Percentiles rank a stretch among this genome's conserved stretches.
Evolutionary conservation across 2,888 invertebrate genomes (phyloP).

Genomic region (Nymphalis urticae): DNA sequence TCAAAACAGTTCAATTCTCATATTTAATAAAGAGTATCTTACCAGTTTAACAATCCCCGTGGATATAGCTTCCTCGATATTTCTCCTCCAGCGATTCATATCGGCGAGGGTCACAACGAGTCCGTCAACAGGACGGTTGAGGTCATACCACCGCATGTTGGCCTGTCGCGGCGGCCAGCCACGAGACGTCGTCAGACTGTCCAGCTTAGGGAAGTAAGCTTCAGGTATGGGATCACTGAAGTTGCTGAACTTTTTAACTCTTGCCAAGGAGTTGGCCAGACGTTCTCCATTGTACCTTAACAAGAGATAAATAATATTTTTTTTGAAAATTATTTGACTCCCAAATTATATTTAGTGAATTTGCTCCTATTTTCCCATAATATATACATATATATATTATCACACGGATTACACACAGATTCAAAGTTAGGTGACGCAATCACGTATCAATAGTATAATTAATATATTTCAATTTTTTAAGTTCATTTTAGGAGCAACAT

Average conservation of each 20-base stretch:
- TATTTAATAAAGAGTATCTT: conserved; percentile 45
- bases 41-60: conserved; percentile 84
- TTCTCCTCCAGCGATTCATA: conserved; percentile 87
- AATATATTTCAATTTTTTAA: no score
- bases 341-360: no score
- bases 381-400: no score
- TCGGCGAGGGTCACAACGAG: conserved; percentile 83
- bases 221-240: conserved; percentile 86
- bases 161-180: conserved; percentile 87
- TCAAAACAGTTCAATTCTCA: no score
- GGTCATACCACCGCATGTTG: conserved; percentile 82
- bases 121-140: conserved; percentile 84
- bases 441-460: no score
- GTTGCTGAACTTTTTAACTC: conserved; percentile 84
- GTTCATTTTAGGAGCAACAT: no score
- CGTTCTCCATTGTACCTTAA: conserved; percentile 88
- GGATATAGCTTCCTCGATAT: conserved; percentile 88
- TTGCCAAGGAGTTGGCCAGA: conserved; percentile 85
- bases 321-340: no score
- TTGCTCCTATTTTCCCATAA: no score
- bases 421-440: no score
- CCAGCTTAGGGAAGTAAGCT: conserved; percentile 91
- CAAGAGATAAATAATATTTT: no score
- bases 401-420: no score
- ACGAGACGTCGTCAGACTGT: conserved; percentile 85